phyloP scores from a whole-genome alignment of 1,140 invertebrate genomes.

The Heliconius congener region DNA sequence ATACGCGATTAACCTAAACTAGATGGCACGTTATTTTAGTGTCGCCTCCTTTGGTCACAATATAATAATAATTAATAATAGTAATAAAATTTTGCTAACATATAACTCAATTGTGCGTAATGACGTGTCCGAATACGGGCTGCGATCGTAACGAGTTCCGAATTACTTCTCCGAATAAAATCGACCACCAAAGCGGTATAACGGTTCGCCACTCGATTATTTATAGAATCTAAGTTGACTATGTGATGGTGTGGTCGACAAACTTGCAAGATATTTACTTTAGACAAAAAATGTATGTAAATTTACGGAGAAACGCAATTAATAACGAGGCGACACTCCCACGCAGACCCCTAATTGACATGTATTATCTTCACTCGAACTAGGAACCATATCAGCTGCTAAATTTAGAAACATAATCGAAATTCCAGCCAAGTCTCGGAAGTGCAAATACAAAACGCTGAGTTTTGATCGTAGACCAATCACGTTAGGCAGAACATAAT shows the following conservation, averaged over 20 bases:
- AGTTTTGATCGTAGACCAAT: constrained; percentile 55
- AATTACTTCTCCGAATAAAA: constrained; percentile 14
- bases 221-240: not conserved
- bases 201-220: not conserved
- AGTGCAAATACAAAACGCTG: constrained; percentile 41
- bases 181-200: constrained; percentile 1
- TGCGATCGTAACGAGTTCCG: constrained; percentile 19
- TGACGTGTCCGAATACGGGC: constrained; percentile 39
- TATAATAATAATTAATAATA: constrained; percentile 41
- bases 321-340: constrained; percentile 71
- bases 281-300: constrained; percentile 29
- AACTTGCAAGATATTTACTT: not conserved
- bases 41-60: constrained; percentile 78
- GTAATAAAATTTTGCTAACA: constrained; percentile 62
- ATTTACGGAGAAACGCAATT: constrained; percentile 48
- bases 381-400: constrained; percentile 82
- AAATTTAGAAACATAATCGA: constrained; percentile 75
- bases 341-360: constrained; percentile 81
- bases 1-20: constrained; percentile 82
- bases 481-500: constrained; percentile 43
- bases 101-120: constrained; percentile 76
- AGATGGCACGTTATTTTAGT: constrained; percentile 82
- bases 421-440: constrained; percentile 62
- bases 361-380: constrained; percentile 81
- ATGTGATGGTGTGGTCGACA: not conserved